A percentile compares a stretch with the other conserved stretches of the same genome.
These are phyloP conservation scores for Drosophila sulfurigaster DNA, from an alignment of 1,140 invertebrate genomes.

Conservation along the genomic window DNA sequence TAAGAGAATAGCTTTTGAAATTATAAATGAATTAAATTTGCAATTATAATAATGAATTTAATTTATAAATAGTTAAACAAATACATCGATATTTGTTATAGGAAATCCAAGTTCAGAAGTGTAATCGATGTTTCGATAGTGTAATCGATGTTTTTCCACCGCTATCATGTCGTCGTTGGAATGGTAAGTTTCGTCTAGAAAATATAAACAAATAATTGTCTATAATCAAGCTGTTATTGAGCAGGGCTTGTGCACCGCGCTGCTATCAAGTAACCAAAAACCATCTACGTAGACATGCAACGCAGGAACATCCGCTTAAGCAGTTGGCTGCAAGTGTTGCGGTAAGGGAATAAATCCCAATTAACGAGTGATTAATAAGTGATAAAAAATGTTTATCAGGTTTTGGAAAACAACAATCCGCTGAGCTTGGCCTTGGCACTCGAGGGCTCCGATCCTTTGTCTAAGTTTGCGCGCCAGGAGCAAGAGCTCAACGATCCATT, in stretches of 20 bases:
- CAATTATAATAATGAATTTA: too few species aligned
- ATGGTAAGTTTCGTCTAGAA: slow-evolving; percentile 46
- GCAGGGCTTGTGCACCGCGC: slow-evolving; percentile 69
- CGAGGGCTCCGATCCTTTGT: slow-evolving; percentile 91
- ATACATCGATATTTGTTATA: too few species aligned
- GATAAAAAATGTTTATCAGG: slow-evolving; percentile 31
- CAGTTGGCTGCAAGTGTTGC: slow-evolving; percentile 41
- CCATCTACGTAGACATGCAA: slow-evolving; percentile 36
- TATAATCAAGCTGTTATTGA: slow-evolving; percentile 31
- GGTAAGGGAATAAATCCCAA: slow-evolving; percentile 14
- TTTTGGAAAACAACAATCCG: slow-evolving; percentile 85
- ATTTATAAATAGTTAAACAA: too few species aligned
- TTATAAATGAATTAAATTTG: too few species aligned
- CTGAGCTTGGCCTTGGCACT: slow-evolving; percentile 87
- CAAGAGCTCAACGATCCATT: slow-evolving; percentile 87
- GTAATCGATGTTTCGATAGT: background rate
- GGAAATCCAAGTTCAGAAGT: too few species aligned
- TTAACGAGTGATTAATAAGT: slow-evolving; percentile 12
- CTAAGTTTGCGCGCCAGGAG: slow-evolving; percentile 89
- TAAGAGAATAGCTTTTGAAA: too few species aligned
- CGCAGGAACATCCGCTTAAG: slow-evolving; percentile 73
- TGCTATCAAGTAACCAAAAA: slow-evolving; percentile 67
- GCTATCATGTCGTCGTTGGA: slow-evolving; percentile 64
- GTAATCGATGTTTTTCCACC: background rate
- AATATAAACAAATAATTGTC: slow-evolving; percentile 57